Base-by-base conservation (phyloP, 2,888 invertebrate genomes). In the Agonopterix alstromeriana region DNA sequence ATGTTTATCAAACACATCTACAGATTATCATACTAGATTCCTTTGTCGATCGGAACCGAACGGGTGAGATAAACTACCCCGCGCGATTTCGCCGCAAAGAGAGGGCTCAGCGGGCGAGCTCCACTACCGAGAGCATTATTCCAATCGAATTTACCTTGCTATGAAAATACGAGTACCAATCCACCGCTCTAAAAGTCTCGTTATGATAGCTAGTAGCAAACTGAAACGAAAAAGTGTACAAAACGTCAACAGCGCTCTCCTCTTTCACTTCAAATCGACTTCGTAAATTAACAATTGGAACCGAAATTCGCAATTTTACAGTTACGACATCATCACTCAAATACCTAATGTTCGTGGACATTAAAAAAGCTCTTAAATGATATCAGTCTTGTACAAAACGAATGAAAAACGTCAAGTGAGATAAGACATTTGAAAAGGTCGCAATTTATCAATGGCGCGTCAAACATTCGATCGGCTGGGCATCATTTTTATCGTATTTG, bases 401-500 rank as follows among this genome's bases (percentile, higher is more conserved):
- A 63, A 65, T 63, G 65, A 70, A 68, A 71, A 68, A 66, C 66
- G 67, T 65, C 63, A 65, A 66, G 66, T 64, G 72, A 66, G 73
- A 77, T 70, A 73, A 76, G 70, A 68, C 75, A 69, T 70, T 73
- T 78, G 75, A 82, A 84, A 80, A 77, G 83, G 75, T 73, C 77
- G 82, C 81, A 87, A 87, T 87, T 86, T 84, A 88, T 88, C 86
- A 87, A 84, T 83, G 72, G 78, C 76, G 77, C 78, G 84, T 88
- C 88, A 84, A 84, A 81, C 86, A 86, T 82, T 80, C 84, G 86
- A 84, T 83, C 83, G 77, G 73, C 67, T 67, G 83, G 81, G 84
- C 84, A 80, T 87, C 84, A 82, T 86, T 85, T 83, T 85, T 85
- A 86, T 85, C 85, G 83, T 85, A 88, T 87, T 87, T 87, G 85